Evolutionary conservation across 2,113 vertebrate species (phyloP).

Genomic region (Myotis lucifugus): DNA sequence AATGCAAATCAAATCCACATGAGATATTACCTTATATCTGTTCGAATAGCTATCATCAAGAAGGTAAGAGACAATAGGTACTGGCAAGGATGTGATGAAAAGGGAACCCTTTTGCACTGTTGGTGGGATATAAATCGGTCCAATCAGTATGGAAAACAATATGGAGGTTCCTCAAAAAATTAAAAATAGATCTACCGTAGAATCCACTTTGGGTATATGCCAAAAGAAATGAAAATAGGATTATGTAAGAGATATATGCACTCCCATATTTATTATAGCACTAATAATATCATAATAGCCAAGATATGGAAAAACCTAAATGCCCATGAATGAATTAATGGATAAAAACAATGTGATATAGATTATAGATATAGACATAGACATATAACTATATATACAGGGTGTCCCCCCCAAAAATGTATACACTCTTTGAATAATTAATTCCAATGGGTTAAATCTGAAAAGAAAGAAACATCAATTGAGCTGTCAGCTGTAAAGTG

Average conservation of each 20-base stretch:
- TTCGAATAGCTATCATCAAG: background rate
- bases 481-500: too few relatives aligned
- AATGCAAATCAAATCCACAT: background rate
- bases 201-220: background rate
- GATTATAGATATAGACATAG: too few relatives aligned
- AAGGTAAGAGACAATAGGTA: background rate
- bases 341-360: background rate
- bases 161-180: background rate
- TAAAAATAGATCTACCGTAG: background rate
- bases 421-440: too few relatives aligned
- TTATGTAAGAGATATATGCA: background rate
- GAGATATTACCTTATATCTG: background rate
- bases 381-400: too few relatives aligned
- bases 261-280: background rate
- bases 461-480: too few relatives aligned
- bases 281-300: background rate
- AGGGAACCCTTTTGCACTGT: background rate
- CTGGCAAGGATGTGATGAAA: background rate
- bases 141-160: background rate
- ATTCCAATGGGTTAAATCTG: too few relatives aligned
- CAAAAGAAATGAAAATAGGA: background rate
- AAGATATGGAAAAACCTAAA: background rate
- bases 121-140: background rate
- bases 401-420: too few relatives aligned
- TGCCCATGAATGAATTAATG: background rate